These are phyloP conservation scores for Bombus balteatus DNA, from an alignment of 1,140 invertebrate genomes.

Conservation along the genomic window DNA sequence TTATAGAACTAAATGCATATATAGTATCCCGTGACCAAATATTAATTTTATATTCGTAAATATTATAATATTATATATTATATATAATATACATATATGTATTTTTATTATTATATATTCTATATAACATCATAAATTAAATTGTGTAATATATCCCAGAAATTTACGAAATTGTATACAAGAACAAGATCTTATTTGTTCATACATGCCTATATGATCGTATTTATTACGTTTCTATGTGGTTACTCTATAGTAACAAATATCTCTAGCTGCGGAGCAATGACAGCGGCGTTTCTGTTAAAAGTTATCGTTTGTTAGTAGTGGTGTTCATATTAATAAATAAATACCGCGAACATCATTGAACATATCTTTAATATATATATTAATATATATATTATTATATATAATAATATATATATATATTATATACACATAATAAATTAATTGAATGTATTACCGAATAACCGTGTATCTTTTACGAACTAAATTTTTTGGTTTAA, in stretches of 20 bases:
- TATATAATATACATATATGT: conserved; percentile 23
- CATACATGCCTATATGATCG: conserved; percentile 30
- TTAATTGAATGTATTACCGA: conserved; percentile 78
- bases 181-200: conserved; percentile 37
- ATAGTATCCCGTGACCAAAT: conserved; percentile 28
- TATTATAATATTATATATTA: conserved; percentile 42
- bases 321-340: conserved; percentile 56
- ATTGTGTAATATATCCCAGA: conserved; percentile 16
- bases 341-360: conserved; percentile 59
- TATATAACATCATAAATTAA: conserved; percentile 43
- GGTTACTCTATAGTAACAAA: conserved; percentile 54
- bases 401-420: not conserved
- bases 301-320: conserved; percentile 62
- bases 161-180: conserved; percentile 30
- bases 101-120: conserved; percentile 30
- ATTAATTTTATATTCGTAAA: conserved; percentile 37
- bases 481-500: conserved; percentile 78
- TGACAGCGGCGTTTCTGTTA: conserved; percentile 58
- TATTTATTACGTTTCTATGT: conserved; percentile 41
- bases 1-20: conserved; percentile 49
- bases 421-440: conserved; percentile 53
- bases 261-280: conserved; percentile 59
- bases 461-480: conserved; percentile 77
- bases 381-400: not conserved
- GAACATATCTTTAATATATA: conserved; percentile 39